These are phyloP conservation scores for Ectemnius lituratus DNA, from an alignment of 2,888 invertebrate species.

Conservation along the genomic window DNA sequence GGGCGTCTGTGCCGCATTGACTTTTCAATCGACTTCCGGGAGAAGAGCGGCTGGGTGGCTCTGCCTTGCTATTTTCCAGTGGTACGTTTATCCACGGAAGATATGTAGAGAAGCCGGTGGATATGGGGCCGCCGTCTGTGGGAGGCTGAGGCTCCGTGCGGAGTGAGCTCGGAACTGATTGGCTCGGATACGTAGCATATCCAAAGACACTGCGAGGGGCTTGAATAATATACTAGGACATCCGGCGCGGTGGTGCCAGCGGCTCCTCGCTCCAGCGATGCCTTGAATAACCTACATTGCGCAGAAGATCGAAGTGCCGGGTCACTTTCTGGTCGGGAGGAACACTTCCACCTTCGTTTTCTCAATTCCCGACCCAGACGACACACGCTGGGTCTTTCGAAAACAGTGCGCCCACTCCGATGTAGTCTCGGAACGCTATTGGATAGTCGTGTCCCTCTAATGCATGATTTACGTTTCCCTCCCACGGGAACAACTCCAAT, in stretches of 20 bases:
- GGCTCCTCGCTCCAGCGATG: slow-evolving; percentile 37
- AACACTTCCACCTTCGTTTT: slow-evolving; percentile 37
- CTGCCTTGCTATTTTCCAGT: background rate
- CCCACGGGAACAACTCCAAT: no score
- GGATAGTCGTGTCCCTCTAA: no score
- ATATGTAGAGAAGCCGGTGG: background rate
- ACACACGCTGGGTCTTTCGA: background rate
- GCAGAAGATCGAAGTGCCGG: slow-evolving; percentile 41
- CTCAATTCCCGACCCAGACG: slow-evolving; percentile 11
- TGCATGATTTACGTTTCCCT: no score
- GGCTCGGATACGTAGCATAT: slow-evolving; percentile 21
- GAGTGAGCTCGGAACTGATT: slow-evolving; percentile 17
- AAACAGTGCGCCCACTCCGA: no score
- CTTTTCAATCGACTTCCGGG: slow-evolving; percentile 5
- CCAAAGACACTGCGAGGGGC: slow-evolving; percentile 34
- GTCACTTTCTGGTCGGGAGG: slow-evolving; percentile 37
- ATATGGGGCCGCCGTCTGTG: no score
- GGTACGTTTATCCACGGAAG: slow-evolving; percentile 2
- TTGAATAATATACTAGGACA: slow-evolving; percentile 54
- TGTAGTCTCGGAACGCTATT: no score
- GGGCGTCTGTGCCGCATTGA: background rate
- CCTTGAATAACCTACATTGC: slow-evolving; percentile 49
- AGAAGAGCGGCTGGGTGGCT: no score
- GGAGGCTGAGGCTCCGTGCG: background rate
- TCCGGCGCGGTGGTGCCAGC: slow-evolving; percentile 6